phyloP scores from a whole-genome alignment of 2,113 vertebrate species.

The Silurus glanis region DNA sequence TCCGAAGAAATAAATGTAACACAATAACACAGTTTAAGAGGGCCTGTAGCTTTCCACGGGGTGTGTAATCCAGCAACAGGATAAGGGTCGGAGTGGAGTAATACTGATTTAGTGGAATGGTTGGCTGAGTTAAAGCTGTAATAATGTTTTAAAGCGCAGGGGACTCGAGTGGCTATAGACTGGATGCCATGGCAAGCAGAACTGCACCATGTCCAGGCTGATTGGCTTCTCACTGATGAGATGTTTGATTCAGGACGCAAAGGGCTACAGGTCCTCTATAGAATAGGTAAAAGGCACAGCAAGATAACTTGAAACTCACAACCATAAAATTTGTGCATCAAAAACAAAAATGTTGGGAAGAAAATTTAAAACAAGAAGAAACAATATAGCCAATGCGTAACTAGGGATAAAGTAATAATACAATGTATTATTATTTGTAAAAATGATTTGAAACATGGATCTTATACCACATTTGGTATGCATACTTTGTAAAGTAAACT shows the following conservation, averaged over 20 bases:
- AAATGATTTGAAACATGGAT: background rate
- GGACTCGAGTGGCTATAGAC: conserved; percentile 4
- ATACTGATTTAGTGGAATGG: conserved; percentile 60
- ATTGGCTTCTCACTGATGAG: conserved; percentile 1
- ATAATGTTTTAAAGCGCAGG: conserved; percentile 47
- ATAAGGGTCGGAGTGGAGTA: conserved; percentile 60
- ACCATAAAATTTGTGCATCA: background rate
- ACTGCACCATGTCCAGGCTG: background rate
- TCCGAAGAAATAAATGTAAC: conserved; percentile 70
- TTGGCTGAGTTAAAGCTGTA: conserved; percentile 45
- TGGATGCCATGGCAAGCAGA: background rate
- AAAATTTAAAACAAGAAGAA: background rate
- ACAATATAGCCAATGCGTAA: background rate
- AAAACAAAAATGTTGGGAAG: background rate
- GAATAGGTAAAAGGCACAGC: background rate
- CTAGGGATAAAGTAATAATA: background rate
- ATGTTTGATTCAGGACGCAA: background rate
- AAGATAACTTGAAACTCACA: background rate
- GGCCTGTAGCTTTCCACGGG: conserved; percentile 68
- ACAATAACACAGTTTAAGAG: conserved; percentile 79
- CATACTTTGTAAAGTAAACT: background rate
- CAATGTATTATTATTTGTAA: background rate
- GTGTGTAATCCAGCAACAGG: conserved; percentile 63
- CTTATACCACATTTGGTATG: background rate
- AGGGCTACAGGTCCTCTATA: background rate